These are phyloP conservation scores for Melanotaenia duboulayi DNA, from an alignment of 2,113 vertebrate genomes.

Conservation along the genomic window DNA sequence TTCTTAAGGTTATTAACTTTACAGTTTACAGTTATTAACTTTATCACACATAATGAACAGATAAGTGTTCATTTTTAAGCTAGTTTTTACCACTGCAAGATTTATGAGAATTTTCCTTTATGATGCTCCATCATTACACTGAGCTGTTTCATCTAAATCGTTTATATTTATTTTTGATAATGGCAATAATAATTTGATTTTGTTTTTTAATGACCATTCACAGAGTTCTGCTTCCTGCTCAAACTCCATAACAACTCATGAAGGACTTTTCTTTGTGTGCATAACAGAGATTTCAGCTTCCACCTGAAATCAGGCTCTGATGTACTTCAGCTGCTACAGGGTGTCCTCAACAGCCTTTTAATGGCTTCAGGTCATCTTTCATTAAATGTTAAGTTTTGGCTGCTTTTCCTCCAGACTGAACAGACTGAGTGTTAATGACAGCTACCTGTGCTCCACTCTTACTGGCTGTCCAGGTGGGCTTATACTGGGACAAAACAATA, in stretches of 20 bases:
- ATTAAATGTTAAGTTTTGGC: too few relatives aligned
- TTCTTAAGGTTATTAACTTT: too few relatives aligned
- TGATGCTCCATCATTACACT: too few relatives aligned
- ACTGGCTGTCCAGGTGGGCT: too few relatives aligned
- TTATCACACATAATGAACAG: too few relatives aligned
- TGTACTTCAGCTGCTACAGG: conserved; percentile 60
- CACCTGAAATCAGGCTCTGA: conserved; percentile 51
- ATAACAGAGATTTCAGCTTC: conserved; percentile 36
- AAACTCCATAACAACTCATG: neutral
- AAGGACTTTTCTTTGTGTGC: conserved; percentile 36
- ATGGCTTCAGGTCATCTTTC: conserved; percentile 75
- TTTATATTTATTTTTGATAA: too few relatives aligned
- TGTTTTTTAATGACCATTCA: neutral
- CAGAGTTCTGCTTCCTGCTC: neutral
- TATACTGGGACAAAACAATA: conserved; percentile 30
- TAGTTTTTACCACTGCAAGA: too few relatives aligned
- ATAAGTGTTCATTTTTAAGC: too few relatives aligned
- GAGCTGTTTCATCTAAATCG: too few relatives aligned
- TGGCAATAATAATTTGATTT: neutral
- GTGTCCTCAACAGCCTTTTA: conserved; percentile 73
- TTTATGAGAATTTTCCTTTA: too few relatives aligned
- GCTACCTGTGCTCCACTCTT: conserved; percentile 39
- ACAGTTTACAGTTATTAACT: too few relatives aligned
- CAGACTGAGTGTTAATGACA: conserved; percentile 65
- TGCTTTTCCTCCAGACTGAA: too few relatives aligned